Percentiles rank a stretch among this genome's conserved stretches.
Evolutionary conservation across 2,888 invertebrate genomes (phyloP).

Genomic region (Eupithecia exiguata): DNA sequence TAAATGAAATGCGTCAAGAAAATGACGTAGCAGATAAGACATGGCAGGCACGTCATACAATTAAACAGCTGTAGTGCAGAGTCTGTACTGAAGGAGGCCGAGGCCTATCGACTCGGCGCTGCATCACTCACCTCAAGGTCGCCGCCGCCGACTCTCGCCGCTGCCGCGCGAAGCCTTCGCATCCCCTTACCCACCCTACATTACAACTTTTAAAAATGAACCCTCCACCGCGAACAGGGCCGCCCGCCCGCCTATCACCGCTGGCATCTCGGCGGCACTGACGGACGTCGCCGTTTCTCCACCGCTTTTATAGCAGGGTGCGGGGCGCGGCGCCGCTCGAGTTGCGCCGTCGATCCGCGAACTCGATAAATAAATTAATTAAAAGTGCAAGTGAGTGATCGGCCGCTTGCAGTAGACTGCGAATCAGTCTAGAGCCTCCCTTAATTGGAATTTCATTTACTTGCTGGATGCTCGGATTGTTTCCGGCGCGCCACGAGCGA

Average conservation of each 20-base stretch:
- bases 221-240: conserved; percentile 63
- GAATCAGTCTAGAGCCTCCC: conserved; percentile 71
- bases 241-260: conserved; percentile 69
- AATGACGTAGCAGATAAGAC: background rate
- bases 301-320: conserved; percentile 73
- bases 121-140: conserved; percentile 80
- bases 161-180: conserved; percentile 63
- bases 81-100: conserved; percentile 71
- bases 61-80: conserved; percentile 79
- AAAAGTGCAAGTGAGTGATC: conserved; percentile 85
- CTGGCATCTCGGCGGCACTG: conserved; percentile 77
- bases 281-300: conserved; percentile 71
- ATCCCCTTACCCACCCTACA: conserved; percentile 64
- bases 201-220: conserved; percentile 65
- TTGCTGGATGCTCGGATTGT: conserved; percentile 63
- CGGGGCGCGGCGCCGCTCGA: conserved; percentile 78
- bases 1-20: background rate
- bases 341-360: conserved; percentile 83
- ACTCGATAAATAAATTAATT: conserved; percentile 85
- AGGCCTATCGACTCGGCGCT: conserved; percentile 70
- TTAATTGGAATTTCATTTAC: conserved; percentile 79
- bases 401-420: conserved; percentile 73
- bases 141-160: conserved; percentile 54
- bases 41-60: conserved; percentile 56
- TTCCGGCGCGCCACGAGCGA: conserved; percentile 53